phyloP scores from a whole-genome alignment of 2,888 invertebrate species.

The Oscheius myriophilus region DNA sequence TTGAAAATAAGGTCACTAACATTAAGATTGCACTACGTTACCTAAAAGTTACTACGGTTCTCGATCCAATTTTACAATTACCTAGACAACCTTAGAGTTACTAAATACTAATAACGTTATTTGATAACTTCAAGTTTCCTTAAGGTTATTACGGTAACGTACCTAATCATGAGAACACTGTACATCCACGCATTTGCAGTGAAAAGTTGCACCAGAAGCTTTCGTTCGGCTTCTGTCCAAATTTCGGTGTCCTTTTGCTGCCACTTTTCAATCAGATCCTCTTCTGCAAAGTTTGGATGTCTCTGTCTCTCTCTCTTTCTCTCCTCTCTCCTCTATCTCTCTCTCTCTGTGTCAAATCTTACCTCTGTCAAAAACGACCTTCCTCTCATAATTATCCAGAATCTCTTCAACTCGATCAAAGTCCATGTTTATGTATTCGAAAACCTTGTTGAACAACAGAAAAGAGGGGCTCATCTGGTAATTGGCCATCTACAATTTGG shows the following conservation, averaged over 20 bases:
- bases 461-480: slow-evolving; percentile 12
- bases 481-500: background rate
- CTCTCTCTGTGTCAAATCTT: background rate
- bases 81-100: no score
- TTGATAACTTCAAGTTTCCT: no score
- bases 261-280: background rate
- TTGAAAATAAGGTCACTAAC: no score
- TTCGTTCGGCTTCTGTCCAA: background rate
- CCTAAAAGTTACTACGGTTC: no score
- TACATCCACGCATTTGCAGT: background rate
- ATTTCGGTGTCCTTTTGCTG: background rate
- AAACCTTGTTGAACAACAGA: slow-evolving; percentile 20
- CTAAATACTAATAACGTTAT: no score
- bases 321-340: background rate
- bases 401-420: background rate
- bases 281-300: background rate
- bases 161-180: background rate
- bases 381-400: slow-evolving; percentile 17
- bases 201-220: background rate
- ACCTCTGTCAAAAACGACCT: slow-evolving; percentile 10
- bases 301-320: background rate
- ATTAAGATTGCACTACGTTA: no score
- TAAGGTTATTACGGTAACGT: no score
- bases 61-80: no score
- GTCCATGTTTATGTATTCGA: slow-evolving; percentile 9